Evolutionary conservation across 2,888 invertebrate genomes (phyloP).

Genomic region (Conistra vaccinii): DNA sequence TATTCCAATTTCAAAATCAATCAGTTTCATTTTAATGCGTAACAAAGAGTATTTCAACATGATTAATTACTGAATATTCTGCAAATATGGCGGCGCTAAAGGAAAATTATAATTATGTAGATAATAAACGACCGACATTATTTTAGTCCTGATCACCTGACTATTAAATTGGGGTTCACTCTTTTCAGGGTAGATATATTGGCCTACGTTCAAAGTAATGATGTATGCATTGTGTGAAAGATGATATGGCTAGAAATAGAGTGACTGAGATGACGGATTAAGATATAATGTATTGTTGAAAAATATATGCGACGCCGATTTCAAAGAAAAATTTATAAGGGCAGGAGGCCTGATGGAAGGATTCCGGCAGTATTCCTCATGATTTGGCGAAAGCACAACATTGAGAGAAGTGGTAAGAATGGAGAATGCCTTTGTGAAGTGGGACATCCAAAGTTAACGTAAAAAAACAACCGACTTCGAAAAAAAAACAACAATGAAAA

Average conservation of each 20-base stretch:
- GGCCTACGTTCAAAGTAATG: neutral
- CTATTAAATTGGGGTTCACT: neutral
- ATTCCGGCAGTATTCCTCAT: too few relatives aligned
- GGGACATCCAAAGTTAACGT: too few relatives aligned
- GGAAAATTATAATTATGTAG: slow-evolving; percentile 3
- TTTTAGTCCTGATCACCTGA: neutral
- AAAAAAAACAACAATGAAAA: too few relatives aligned
- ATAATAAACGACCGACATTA: neutral
- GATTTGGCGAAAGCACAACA: too few relatives aligned
- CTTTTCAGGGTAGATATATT: neutral
- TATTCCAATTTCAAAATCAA: neutral
- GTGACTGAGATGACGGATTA: neutral
- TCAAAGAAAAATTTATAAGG: neutral
- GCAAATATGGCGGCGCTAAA: neutral
- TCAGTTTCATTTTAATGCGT: neutral
- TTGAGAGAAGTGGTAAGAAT: too few relatives aligned
- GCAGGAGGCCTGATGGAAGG: neutral
- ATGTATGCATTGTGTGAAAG: neutral
- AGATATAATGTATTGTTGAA: neutral
- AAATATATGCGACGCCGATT: neutral
- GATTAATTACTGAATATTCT: slow-evolving; percentile 7
- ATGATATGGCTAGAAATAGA: neutral
- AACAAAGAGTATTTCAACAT: slow-evolving; percentile 1
- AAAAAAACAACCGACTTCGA: too few relatives aligned
- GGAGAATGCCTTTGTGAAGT: too few relatives aligned